phyloP scores from a whole-genome alignment of 1,140 invertebrate species.

The Microplitis mediator region DNA sequence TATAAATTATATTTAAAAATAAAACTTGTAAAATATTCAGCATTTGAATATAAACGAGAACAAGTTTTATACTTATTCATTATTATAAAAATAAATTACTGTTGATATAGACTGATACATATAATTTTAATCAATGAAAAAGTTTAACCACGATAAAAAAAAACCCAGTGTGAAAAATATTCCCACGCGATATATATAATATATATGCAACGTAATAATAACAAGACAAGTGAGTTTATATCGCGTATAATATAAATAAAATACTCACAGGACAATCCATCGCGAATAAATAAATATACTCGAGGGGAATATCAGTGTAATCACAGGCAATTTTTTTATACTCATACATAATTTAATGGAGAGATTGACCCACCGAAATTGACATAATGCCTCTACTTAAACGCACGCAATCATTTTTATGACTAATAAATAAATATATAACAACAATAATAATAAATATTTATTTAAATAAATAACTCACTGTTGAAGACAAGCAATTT shows the following conservation, averaged over 20 bases:
- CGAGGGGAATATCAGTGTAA: background rate
- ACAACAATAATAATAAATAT: background rate
- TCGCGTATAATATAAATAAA: no score
- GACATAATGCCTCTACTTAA: background rate
- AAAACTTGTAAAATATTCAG: background rate
- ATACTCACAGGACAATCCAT: background rate
- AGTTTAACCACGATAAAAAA: background rate
- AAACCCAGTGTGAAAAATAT: background rate
- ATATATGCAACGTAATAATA: no score
- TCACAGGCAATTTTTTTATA: constrained; percentile 17
- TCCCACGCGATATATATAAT: constrained; percentile 2
- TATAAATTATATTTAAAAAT: background rate
- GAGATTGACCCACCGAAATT: background rate
- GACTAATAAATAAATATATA: background rate
- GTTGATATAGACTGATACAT: background rate
- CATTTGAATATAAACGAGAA: background rate
- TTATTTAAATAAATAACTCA: constrained; percentile 62
- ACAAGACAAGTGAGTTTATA: background rate
- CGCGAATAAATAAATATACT: constrained; percentile 8
- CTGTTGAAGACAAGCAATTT: constrained; percentile 79
- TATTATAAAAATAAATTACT: background rate
- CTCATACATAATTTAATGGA: background rate
- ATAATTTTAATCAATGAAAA: background rate
- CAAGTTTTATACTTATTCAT: no score
- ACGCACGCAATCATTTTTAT: background rate